Evolutionary conservation across 2,888 invertebrate species (phyloP), one percentile per base, ranked within the genome.

Genomic region (Stegana nigrithorax): DNA sequence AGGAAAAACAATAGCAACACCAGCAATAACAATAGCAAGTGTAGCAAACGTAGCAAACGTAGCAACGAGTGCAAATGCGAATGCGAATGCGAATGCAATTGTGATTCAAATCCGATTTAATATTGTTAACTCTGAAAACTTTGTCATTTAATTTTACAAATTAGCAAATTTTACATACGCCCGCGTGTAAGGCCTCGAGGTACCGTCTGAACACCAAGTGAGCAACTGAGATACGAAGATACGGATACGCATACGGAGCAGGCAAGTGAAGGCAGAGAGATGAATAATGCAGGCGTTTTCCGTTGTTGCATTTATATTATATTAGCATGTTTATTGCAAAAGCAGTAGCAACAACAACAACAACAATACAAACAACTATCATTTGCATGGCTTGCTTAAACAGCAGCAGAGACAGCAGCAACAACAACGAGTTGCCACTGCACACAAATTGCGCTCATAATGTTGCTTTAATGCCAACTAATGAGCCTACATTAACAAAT

Each of bases 61-160:
- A 39, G 25, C 42, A 51, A 21, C 42, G 63, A 57, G 29, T 27
- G 21, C 26, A 53, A 21, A 23, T 44, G 26, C 39, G 29, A 27
- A 42, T 26, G 21, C 29, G 39, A 55, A 29, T 21, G 29, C 21
- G 2, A 26, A 21, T 21, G 26, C 39, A 21, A 12, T 21, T 32
- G 65, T 63, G 67, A 73, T 69, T 79, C 75, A 75, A 76, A 76
- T 76, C 79, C 69, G 79, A 76, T 79, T 76, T 76, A 79, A 76
- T 76, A 79, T 73, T 77, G 75, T 76, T 79, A 79, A 75, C 75
- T 72, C 75, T 70, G 79, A 70, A 75, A 76, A 76, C 75, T 76
- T 76, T 77, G 79, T 77, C 75, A 79, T 76, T 76, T 75, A 67
- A 70, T n/a, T 77, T 76, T 62, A 66, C 68, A 67, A 76, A 75